Base-by-base conservation (phyloP, 2,888 invertebrate genomes). In the Phalera bucephala region DNA sequence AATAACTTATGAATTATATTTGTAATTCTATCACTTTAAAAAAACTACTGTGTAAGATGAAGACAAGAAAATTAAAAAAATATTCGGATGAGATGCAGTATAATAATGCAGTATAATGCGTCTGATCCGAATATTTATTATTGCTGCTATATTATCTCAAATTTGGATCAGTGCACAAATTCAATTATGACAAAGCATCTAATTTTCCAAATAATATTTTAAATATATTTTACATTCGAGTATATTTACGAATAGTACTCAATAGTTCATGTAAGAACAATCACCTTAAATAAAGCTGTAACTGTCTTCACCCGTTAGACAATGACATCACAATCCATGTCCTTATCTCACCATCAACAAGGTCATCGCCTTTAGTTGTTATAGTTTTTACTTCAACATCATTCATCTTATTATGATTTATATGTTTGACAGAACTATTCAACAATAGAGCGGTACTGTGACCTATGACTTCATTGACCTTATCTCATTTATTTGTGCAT, bases 391-490 rank as follows among this genome's bases (percentile, higher is more conserved):
- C 66, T 66, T 71, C 63, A 67, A 57, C 62, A 58, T 60, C 59
- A 70, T 72, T 70, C 59, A 54, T 39, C 39, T 28, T 31, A 53
- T 50, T 61, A 52, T 76, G 76, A 82, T 78, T 75, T 72, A 80
- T 70, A 17, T 60, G 69, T 65, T 55, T 43, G 64, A 63, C 65
- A 63, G 45, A 47, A 51, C 45, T 58, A 45, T 58, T 63, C 51
- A 67, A 79, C 71, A 79, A 81, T 68, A 65, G 67, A 72, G 71
- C 70, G 56, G 61, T 21, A 69, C 31, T 43, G 20, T 77, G 77
- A 85, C 79, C 80, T 82, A 83, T 86, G 80, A 83, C 73, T 78
- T 83, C 78, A 83, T 52, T 60, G 61, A 60, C 67, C 72, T 72
- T 62, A 68, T 41, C 31, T 48, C 32, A 57, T 60, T 61, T 62